A percentile compares a stretch with the other conserved stretches of the same genome.
These are phyloP conservation scores for Hypotaenidia philippensis DNA, from an alignment of 2,797 vertebrate genomes.

Conservation along the genomic window DNA sequence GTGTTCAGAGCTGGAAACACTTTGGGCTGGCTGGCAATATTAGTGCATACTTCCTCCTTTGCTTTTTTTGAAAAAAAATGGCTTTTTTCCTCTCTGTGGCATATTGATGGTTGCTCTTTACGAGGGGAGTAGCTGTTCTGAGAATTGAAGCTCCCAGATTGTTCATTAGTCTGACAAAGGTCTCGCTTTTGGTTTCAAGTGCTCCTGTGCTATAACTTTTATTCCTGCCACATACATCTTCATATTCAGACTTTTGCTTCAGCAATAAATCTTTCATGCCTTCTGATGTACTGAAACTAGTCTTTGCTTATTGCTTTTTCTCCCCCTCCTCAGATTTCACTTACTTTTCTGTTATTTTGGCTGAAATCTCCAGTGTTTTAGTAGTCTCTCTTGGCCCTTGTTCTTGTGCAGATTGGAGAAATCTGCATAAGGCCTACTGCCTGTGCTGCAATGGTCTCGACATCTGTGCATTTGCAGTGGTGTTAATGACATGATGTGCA, in stretches of 20 bases:
- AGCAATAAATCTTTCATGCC: constrained; percentile 56
- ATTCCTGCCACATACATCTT: not conserved
- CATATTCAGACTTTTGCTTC: constrained; percentile 20
- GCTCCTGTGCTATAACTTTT: not conserved
- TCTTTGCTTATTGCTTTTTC: not conserved
- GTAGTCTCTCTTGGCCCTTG: not conserved
- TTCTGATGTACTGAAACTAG: constrained; percentile 19
- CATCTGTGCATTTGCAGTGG: not conserved
- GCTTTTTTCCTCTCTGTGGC: not conserved
- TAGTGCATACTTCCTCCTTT: not conserved
- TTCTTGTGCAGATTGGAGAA: not conserved
- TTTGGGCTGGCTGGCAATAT: not conserved
- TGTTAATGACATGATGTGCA: constrained; percentile 13
- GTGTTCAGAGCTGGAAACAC: not conserved
- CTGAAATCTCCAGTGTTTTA: not conserved
- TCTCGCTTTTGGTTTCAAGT: not conserved
- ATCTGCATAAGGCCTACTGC: not conserved
- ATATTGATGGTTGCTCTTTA: not conserved
- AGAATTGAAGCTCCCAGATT: not conserved
- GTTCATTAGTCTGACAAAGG: not conserved
- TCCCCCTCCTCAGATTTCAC: not conserved
- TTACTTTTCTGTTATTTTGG: not conserved
- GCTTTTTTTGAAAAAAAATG: not conserved
- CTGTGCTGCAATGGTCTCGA: not conserved
- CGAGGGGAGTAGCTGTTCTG: not conserved